Evolutionary conservation across 37 sponge, comb jelly and placozoan species (phyloP).

Genomic region (Eunapius fragilis): DNA sequence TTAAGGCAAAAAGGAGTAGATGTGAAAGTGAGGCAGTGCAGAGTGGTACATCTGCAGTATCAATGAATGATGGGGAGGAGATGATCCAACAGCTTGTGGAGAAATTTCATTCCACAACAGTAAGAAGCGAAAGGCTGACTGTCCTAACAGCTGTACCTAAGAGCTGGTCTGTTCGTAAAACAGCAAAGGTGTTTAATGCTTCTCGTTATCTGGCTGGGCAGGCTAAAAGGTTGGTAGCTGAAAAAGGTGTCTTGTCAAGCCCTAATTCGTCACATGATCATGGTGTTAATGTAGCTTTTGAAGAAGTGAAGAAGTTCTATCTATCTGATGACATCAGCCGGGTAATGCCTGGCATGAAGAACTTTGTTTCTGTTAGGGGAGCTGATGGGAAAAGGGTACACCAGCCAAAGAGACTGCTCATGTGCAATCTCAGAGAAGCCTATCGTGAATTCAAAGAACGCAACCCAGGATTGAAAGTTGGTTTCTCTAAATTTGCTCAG

Average conservation of each 20-base stretch:
- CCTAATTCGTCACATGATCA: conserved; percentile 27
- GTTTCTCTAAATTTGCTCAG: conserved; percentile 38
- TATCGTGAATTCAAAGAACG: conserved; percentile 21
- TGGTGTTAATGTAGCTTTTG: not conserved
- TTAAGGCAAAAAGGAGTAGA: too few relatives aligned
- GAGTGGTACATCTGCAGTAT: too few relatives aligned
- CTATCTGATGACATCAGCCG: conserved; percentile 22
- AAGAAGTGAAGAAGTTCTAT: conserved; percentile 13
- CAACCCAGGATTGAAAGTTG: conserved; percentile 15
- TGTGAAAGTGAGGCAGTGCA: too few relatives aligned
- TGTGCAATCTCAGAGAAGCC: conserved; percentile 17
- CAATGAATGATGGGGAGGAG: conserved; percentile 24
- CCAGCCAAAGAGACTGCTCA: conserved; percentile 16
- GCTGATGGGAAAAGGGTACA: conserved; percentile 15
- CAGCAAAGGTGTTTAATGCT: conserved; percentile 5
- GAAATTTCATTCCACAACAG: conserved; percentile 34
- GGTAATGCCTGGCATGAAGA: conserved; percentile 41
- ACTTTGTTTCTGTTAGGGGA: conserved; percentile 25
- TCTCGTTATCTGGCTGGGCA: conserved; percentile 24
- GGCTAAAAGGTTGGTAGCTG: conserved; percentile 24
- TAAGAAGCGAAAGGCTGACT: conserved; percentile 22
- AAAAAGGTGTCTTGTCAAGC: conserved; percentile 20
- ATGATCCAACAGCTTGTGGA: conserved; percentile 50
- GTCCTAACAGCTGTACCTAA: conserved; percentile 15
- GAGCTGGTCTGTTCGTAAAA: conserved; percentile 10